Conservation (phyloP, 2,888 invertebrate genomes). For the Caenorhabditis doughertyi region DNA sequence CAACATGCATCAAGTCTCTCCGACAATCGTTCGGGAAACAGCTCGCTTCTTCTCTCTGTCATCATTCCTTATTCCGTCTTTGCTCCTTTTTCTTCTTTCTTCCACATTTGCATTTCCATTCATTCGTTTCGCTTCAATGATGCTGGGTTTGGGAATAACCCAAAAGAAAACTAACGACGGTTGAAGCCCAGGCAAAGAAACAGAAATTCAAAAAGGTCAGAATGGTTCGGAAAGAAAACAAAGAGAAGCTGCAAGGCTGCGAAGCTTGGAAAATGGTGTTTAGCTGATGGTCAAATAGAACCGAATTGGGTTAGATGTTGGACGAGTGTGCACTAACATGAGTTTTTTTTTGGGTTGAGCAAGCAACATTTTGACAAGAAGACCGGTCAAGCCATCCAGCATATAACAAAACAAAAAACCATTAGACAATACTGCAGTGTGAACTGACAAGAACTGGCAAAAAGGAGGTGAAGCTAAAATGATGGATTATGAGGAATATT, state of each 20-base stretch:
- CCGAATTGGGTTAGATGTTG: constrained; percentile 50
- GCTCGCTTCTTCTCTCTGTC: constrained; percentile 28
- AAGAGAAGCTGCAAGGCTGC: constrained; percentile 6
- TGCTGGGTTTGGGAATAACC: background rate
- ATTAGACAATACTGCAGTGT: background rate
- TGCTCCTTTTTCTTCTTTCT: constrained; percentile 13
- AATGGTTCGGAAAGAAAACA: background rate
- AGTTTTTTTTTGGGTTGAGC: constrained; percentile 15
- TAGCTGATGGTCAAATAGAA: constrained; percentile 61
- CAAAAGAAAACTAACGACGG: no score
- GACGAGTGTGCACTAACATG: constrained; percentile 28
- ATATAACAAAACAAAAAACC: background rate
- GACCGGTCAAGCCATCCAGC: background rate
- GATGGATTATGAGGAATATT: constrained; percentile 6
- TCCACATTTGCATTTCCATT: constrained; percentile 56
- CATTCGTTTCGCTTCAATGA: constrained; percentile 46
- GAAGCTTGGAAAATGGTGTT: constrained; percentile 30
- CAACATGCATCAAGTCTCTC: constrained; percentile 36
- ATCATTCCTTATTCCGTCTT: constrained; percentile 56
- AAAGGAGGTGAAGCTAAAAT: background rate
- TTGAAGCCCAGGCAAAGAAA: background rate
- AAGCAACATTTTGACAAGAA: constrained; percentile 5
- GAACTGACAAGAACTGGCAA: background rate
- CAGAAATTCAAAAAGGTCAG: constrained; percentile 15
- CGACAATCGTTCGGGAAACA: constrained; percentile 17